Conservation (phyloP, 1,140 invertebrate species). For the Magallana ariakensis region DNA sequence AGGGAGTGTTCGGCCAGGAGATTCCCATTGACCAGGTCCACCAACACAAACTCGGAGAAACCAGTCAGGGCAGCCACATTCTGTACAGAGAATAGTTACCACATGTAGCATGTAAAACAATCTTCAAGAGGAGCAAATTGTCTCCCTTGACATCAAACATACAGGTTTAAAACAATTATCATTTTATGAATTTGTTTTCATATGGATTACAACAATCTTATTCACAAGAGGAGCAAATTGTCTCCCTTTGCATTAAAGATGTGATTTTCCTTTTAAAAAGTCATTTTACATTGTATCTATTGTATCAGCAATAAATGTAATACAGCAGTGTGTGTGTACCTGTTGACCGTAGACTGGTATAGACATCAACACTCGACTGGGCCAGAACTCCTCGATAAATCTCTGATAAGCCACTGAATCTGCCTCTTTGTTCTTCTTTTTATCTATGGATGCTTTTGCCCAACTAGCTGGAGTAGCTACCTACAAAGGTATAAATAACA, state of each 20-base stretch:
- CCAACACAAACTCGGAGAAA: constrained; percentile 61
- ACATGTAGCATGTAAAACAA: too few species aligned
- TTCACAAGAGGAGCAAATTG: too few species aligned
- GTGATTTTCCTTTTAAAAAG: too few species aligned
- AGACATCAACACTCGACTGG: constrained; percentile 63
- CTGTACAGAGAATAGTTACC: constrained; percentile 43
- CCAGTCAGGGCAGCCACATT: constrained; percentile 63
- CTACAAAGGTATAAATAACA: not conserved
- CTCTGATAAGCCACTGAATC: constrained; percentile 44
- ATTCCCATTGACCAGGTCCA: constrained; percentile 67
- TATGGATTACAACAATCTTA: too few species aligned
- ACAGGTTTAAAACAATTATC: too few species aligned
- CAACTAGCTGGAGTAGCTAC: constrained; percentile 46
- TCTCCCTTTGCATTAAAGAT: too few species aligned
- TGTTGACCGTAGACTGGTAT: constrained; percentile 62
- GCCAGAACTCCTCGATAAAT: constrained; percentile 64
- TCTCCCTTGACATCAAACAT: too few species aligned
- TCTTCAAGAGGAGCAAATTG: too few species aligned
- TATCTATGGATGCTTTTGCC: constrained; percentile 58
- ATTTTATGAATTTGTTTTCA: too few species aligned
- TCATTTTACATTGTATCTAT: too few species aligned
- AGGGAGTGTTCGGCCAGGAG: constrained; percentile 68
- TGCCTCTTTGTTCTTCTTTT: constrained; percentile 51
- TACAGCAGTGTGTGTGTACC: constrained; percentile 52
- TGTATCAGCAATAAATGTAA: too few species aligned